These are phyloP conservation scores for Castor canadensis DNA, from an alignment of 2,113 vertebrate species.

Conservation along the genomic window DNA sequence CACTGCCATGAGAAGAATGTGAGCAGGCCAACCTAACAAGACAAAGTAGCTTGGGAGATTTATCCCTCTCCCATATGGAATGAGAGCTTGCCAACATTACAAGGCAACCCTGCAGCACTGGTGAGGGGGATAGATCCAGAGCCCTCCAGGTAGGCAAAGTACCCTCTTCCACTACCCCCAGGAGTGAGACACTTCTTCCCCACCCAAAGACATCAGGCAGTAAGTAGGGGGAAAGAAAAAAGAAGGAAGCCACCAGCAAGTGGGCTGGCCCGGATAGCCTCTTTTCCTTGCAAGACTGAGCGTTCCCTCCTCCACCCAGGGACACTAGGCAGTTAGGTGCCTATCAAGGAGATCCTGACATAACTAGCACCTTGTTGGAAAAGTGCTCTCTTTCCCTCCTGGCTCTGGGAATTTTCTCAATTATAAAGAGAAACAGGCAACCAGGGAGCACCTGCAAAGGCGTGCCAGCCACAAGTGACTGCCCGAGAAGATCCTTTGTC, in stretches of 20 bases:
- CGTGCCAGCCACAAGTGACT: neutral
- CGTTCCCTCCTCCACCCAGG: neutral
- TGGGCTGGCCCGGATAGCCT: neutral
- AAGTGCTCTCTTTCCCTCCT: neutral
- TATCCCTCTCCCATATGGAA: neutral
- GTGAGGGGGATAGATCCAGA: neutral
- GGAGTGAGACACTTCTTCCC: neutral
- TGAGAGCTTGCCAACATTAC: neutral
- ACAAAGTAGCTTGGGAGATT: neutral
- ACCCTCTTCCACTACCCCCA: rapidly evolving
- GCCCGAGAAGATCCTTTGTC: neutral
- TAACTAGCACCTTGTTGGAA: neutral
- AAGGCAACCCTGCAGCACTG: too few relatives aligned
- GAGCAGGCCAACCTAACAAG: neutral
- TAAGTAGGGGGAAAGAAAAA: neutral
- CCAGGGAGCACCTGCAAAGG: neutral
- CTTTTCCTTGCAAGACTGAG: neutral
- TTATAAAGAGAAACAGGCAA: neutral
- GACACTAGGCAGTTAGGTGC: neutral
- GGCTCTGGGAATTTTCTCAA: neutral
- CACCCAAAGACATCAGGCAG: neutral
- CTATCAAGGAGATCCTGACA: neutral
- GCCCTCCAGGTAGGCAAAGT: neutral
- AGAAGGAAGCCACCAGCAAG: neutral
- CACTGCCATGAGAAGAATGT: neutral